Base-by-base conservation (phyloP, 64 coral and sea anemone species). In the Hydrozoanthus tunicans region DNA sequence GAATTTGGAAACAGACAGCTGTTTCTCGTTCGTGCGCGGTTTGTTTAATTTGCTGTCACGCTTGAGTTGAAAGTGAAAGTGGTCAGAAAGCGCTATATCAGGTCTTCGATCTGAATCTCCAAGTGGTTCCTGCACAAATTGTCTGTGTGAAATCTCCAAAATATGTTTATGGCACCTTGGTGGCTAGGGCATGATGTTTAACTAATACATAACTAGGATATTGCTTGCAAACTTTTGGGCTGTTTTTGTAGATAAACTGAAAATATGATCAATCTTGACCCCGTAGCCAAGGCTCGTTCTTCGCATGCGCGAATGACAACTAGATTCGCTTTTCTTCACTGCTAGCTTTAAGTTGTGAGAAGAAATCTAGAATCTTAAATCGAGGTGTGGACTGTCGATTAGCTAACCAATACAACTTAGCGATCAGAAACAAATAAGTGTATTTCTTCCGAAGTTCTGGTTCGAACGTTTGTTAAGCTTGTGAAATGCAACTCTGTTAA, bases 61-160 rank as follows among this genome's bases (percentile, higher is more conserved):
- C 84, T 88, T 88, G 69, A 73, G 32, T 56, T 74, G 23, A 17
- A 15, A 73, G 67, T 25, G 32, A 73, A 88, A 59, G 68, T 59
- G 15, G 51, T 13, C 6, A 55, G 59, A 23, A 88, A 74, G 84
- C 67, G 20, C 27, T 55, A 73, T 88, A 88, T 88, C 84, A 88
- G 10, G 27, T 17, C 56, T n/a, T 74, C 55, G 60, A 88, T 88
- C 84, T 88, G 67, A 73, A 86, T 27, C 53, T 15, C 51, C 54
- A 86, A 86, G 67, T 86, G 84, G 4, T 88, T 88, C 84, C 84
- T 88, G 84, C 15, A 75, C 9, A 88, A 88, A 73, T 57, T 88
- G 84, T 74, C 84, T 70, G 68, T 88, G 69, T 73, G 84, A 88
- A 88, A 88, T 88, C 84, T 88, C 84, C 58, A 88, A 71, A 73